Base-by-base conservation (phyloP, 2,888 invertebrate species). In the Diploptera punctata region DNA sequence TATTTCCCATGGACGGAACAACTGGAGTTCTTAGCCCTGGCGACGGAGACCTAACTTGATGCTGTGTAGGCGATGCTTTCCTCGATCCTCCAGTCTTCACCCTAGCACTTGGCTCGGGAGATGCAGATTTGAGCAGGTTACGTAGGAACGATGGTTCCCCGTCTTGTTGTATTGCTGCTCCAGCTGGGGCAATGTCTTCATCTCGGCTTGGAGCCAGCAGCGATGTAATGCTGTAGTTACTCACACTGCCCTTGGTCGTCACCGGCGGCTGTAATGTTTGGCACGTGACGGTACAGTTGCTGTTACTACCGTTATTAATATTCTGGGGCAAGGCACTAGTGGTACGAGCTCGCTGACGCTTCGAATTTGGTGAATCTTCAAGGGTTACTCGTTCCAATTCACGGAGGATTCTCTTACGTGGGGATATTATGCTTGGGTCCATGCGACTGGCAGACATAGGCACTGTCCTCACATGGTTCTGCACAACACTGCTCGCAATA, bases 181-280 rank as follows among this genome's bases (percentile, higher is more conserved):
- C 5, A 24, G 57, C 19, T 13, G 57, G 10, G 19, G 67, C 16
- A 26, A 61, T 16, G 18, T 72, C 70, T 13, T 69, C 73, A 9
- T 73, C 71, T 18, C 69, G 60, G n/a, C 68, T 31, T 38, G 71
- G 33, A 16, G 74, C 91, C 79, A 94, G 85, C 81, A 94, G 86
- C 76, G 94, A 93, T 80, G 93, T 93, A 82, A 94, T 94, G 85
- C 94, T 94, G 84, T 94, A 94, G 83, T 92, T 90, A 83, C 92
- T 90, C 77, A 86, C 75, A 61, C 74, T 73, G 54, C 72, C 73
- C 79, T 81, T 86, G 80, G 60, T 83, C 80, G 71, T 83, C 79
- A 54, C 72, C 80, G 74, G 76, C 76, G 71, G 76, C 71, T 73
- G 77, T 72, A 75, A 78, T 70, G 76, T 78, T 67, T 82, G 82